Evolutionary conservation across 2,888 invertebrate species (phyloP).

Genomic region (Oscheius myriophilus): DNA sequence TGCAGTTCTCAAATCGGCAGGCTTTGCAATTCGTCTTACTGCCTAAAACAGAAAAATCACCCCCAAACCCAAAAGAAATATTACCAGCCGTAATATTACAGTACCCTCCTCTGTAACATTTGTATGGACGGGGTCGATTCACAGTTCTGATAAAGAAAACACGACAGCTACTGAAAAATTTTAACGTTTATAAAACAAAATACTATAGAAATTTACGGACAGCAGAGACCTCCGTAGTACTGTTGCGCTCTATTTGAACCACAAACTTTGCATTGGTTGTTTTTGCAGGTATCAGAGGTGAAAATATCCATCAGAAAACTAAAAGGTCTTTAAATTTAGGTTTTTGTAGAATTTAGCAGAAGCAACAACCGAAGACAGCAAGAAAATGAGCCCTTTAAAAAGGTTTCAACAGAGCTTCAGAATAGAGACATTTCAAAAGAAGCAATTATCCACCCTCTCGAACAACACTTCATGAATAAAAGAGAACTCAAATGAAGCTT

Average conservation of each 20-base stretch:
- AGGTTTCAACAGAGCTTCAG: too few species aligned
- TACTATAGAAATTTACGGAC: constrained; percentile 19
- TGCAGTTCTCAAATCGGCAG: constrained; percentile 10
- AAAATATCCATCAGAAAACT: too few species aligned
- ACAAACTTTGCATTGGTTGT: constrained; percentile 4
- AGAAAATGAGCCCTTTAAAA: too few species aligned
- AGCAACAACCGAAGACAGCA: too few species aligned
- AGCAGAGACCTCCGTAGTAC: constrained; percentile 21
- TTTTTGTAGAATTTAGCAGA: too few species aligned
- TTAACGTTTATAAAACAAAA: too few species aligned
- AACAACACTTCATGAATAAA: too few species aligned
- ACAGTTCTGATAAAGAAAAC: constrained; percentile 22
- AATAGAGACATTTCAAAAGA: too few species aligned
- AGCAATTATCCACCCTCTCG: too few species aligned
- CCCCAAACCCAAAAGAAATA: neutral
- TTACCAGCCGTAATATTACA: neutral
- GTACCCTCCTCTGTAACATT: constrained; percentile 12
- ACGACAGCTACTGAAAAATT: constrained; percentile 13
- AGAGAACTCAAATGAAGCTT: too few species aligned
- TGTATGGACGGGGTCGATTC: constrained; percentile 3
- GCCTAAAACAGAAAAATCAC: neutral
- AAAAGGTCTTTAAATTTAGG: too few species aligned
- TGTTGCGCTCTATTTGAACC: constrained; percentile 9
- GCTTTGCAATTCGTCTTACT: constrained; percentile 21
- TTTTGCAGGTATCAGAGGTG: too few species aligned